Conservation (phyloP, 2,797 vertebrate genomes). For the Enteromius thamalakanensis region DNA sequence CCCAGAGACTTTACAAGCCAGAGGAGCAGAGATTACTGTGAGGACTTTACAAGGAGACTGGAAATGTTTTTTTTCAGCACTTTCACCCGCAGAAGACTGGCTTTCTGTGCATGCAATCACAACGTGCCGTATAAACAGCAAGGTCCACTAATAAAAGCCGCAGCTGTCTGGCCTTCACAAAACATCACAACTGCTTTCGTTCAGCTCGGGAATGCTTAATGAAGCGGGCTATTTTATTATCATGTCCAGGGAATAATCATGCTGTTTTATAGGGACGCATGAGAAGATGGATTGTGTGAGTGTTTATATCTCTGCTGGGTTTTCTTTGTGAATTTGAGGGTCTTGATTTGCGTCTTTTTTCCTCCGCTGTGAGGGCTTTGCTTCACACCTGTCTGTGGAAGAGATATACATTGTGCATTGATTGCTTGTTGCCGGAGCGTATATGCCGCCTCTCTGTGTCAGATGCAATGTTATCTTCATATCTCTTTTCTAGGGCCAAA, state of each 20-base stretch:
- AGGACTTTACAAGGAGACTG: conserved; percentile 36
- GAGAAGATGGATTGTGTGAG: conserved; percentile 5
- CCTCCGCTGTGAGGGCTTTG: neutral
- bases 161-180: conserved; percentile 34
- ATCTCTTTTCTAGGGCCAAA: conserved; percentile 11
- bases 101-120: neutral
- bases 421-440: conserved; percentile 69
- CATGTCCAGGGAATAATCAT: conserved; percentile 18
- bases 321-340: neutral
- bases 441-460: conserved; percentile 68
- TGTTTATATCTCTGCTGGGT: neutral
- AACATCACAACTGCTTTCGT: conserved; percentile 8
- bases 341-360: neutral
- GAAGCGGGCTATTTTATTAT: conserved; percentile 3
- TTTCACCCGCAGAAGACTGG: neutral
- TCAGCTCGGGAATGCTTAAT: neutral
- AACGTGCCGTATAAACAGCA: neutral
- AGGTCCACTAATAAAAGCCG: conserved; percentile 17
- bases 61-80: conserved; percentile 27
- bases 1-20: conserved; percentile 32
- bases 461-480: conserved; percentile 64
- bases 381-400: conserved; percentile 41
- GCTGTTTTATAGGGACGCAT: conserved; percentile 7
- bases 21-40: conserved; percentile 8
- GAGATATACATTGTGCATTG: conserved; percentile 72